These are phyloP conservation scores for Cancer borealis DNA, from an alignment of 2,888 invertebrate genomes.

Conservation along the genomic window DNA sequence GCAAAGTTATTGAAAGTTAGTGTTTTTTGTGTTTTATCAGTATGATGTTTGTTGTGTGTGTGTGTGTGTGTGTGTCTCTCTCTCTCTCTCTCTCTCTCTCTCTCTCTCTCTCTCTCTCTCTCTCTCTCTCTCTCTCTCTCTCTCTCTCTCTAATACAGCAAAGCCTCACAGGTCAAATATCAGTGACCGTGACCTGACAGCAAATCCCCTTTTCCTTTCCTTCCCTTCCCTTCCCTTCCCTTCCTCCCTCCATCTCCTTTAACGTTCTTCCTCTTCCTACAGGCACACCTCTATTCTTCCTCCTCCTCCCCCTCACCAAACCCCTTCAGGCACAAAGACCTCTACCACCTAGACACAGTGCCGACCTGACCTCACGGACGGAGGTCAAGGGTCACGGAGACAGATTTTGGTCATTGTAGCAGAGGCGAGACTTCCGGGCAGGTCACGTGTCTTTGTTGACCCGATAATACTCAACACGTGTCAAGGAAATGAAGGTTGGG, in stretches of 20 bases:
- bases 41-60: too few relatives aligned
- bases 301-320: too few relatives aligned
- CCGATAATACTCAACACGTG: constrained; percentile 10
- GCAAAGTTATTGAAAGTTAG: too few relatives aligned
- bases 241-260: not conserved
- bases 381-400: constrained; percentile 22
- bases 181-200: not conserved
- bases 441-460: constrained; percentile 6
- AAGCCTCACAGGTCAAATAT: constrained; percentile 8
- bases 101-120: too few relatives aligned
- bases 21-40: too few relatives aligned
- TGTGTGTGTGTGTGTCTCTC: too few relatives aligned
- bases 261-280: not conserved
- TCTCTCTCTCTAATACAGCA: not conserved
- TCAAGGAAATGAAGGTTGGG: not conserved
- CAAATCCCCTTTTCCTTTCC: not conserved
- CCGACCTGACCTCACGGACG: not conserved
- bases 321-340: too few relatives aligned
- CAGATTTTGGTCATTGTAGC: constrained; percentile 20
- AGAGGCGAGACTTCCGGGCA: constrained; percentile 5
- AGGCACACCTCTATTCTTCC: too few relatives aligned
- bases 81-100: too few relatives aligned
- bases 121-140: constrained; percentile 5
- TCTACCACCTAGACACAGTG: not conserved
- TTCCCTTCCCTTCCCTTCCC: not conserved